Conservation (phyloP, 2,888 invertebrate species). For the Philereme vetulata region DNA sequence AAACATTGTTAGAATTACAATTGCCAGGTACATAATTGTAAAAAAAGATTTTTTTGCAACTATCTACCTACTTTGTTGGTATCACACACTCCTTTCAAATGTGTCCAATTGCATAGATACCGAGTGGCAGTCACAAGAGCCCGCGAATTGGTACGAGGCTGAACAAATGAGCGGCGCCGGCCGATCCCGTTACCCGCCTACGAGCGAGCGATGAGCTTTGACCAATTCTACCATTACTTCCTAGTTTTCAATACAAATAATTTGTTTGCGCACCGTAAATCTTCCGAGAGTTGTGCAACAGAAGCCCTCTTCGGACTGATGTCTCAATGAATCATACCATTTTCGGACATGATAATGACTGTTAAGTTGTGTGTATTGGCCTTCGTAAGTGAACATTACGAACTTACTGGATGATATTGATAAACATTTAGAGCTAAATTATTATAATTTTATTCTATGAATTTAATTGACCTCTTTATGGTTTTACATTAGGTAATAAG, state of each 20-base stretch:
- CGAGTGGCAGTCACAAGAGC: constrained; percentile 19
- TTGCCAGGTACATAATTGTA: too few relatives aligned
- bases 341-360: constrained; percentile 29
- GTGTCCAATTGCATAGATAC: constrained; percentile 1
- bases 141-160: constrained; percentile 33
- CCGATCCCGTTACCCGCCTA: constrained; percentile 72
- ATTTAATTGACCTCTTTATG: constrained; percentile 37
- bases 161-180: constrained; percentile 52
- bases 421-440: constrained; percentile 28
- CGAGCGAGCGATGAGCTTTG: constrained; percentile 48
- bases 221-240: constrained; percentile 49
- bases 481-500: constrained; percentile 32
- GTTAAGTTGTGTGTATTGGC: constrained; percentile 22
- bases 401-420: constrained; percentile 25
- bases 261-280: constrained; percentile 30
- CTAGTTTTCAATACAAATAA: constrained; percentile 50
- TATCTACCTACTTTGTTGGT: not conserved
- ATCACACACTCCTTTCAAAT: not conserved
- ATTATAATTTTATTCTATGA: constrained; percentile 35
- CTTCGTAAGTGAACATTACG: constrained; percentile 5
- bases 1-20: too few relatives aligned
- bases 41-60: too few relatives aligned
- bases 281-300: constrained; percentile 15
- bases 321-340: constrained; percentile 29
- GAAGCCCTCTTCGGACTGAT: constrained; percentile 22